phyloP scores from a whole-genome alignment of 1,140 invertebrate species.

The Sitophilus oryzae region DNA sequence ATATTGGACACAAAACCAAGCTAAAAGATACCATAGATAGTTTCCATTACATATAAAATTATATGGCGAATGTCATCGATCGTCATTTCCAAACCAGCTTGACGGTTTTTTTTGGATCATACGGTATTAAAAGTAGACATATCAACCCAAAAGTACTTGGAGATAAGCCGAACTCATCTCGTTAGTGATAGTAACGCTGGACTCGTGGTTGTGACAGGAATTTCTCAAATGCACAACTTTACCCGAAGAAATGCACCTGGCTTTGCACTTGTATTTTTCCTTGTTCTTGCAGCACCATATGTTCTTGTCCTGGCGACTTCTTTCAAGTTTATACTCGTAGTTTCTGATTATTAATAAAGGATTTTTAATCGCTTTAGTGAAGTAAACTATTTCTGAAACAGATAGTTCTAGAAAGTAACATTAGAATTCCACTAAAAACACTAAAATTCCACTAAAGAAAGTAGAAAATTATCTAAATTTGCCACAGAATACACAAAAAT shows the following conservation, averaged over 20 bases:
- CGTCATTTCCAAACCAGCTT: too few species aligned
- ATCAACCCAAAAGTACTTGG: background rate
- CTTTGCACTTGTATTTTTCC: constrained; percentile 16
- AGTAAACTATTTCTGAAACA: constrained; percentile 13
- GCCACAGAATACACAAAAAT: too few species aligned
- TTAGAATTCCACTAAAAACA: background rate
- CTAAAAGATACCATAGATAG: too few species aligned
- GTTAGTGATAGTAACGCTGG: background rate
- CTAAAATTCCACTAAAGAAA: background rate
- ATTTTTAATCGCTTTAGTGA: constrained; percentile 9
- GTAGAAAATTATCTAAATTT: too few species aligned
- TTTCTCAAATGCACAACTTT: constrained; percentile 13
- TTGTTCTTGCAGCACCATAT: constrained; percentile 21
- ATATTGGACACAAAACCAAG: too few species aligned
- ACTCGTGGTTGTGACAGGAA: constrained; percentile 10
- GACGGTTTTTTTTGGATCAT: too few species aligned
- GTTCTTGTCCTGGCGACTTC: constrained; percentile 5
- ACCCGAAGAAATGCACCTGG: constrained; percentile 9
- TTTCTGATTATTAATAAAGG: constrained; percentile 10
- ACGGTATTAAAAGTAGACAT: too few species aligned
- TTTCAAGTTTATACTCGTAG: constrained; percentile 6
- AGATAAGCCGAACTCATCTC: background rate
- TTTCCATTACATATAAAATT: too few species aligned
- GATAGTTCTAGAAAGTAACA: background rate
- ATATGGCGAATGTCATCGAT: too few species aligned